phyloP scores from a whole-genome alignment of 2,797 vertebrate species.

The Sebastes nivosus region DNA sequence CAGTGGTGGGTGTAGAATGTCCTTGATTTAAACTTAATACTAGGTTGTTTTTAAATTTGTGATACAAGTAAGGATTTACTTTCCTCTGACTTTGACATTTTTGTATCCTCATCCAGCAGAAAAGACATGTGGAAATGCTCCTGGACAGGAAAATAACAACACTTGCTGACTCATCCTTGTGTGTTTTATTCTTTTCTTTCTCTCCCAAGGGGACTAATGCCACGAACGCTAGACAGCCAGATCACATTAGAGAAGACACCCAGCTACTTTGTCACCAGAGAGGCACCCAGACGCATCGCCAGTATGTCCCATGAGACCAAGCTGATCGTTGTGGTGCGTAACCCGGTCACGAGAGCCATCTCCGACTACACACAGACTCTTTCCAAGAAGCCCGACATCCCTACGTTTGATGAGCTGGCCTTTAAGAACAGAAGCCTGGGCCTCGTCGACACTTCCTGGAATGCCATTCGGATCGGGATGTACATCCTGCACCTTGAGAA shows the following conservation, averaged over 20 bases:
- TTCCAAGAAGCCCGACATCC: slow-evolving; percentile 96
- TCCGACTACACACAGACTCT: slow-evolving; percentile 98
- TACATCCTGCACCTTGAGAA: slow-evolving; percentile 93
- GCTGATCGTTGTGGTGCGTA: slow-evolving; percentile 95
- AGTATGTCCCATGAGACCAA: slow-evolving; percentile 93
- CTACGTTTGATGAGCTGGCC: slow-evolving; percentile 93
- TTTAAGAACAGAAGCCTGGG: slow-evolving; percentile 92
- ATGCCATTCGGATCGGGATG: slow-evolving; percentile 95
- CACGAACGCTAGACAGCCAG: slow-evolving; percentile 91
- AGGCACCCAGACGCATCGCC: slow-evolving; percentile 90
- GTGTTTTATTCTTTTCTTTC: slow-evolving; percentile 37
- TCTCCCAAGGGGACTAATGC: slow-evolving; percentile 91
- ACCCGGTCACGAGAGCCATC: slow-evolving; percentile 96
- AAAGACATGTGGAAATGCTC: slow-evolving; percentile 31
- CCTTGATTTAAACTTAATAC: not conserved
- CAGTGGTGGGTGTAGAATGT: not conserved
- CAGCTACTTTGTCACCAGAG: slow-evolving; percentile 96
- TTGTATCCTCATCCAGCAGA: not conserved
- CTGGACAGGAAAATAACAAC: slow-evolving; percentile 25
- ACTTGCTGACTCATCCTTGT: slow-evolving; percentile 40
- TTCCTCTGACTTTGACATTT: not conserved
- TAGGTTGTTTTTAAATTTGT: not conserved
- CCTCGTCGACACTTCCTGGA: slow-evolving; percentile 93
- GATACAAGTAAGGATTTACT: not conserved
- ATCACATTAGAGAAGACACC: slow-evolving; percentile 98